Conservation (phyloP, 2,888 invertebrate genomes). For the Meteorus cinctellus region DNA sequence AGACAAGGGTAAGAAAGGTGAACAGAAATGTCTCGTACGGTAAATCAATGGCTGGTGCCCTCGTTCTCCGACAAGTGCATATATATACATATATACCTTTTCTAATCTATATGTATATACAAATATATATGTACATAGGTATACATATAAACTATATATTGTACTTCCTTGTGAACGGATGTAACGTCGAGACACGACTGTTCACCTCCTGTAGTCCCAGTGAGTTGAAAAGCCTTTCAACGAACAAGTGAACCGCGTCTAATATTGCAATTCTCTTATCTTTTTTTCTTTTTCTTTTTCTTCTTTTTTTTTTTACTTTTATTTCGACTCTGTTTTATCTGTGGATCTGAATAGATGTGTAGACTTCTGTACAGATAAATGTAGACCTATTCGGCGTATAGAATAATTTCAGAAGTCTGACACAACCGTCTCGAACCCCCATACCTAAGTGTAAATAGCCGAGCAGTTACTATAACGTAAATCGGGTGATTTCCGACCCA, state of each 20-base stretch:
- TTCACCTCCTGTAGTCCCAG: neutral
- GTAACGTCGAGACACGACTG: conserved; percentile 21
- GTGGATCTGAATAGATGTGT: neutral
- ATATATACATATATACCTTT: conserved; percentile 6
- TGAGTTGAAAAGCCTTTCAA: conserved; percentile 30
- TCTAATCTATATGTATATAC: neutral
- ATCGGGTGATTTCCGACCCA: conserved; percentile 52
- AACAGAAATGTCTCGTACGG: conserved; percentile 43
- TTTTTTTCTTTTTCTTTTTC: neutral
- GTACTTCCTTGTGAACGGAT: conserved; percentile 19
- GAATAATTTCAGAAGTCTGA: neutral
- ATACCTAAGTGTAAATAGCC: conserved; percentile 41
- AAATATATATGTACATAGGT: neutral
- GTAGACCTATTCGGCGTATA: neutral
- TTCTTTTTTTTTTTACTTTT: neutral
- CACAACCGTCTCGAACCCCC: neutral
- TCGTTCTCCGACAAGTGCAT: conserved; percentile 43
- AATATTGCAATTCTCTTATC: conserved; percentile 13
- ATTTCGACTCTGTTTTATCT: neutral
- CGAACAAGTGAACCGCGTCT: conserved; percentile 24
- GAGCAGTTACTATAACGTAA: conserved; percentile 50
- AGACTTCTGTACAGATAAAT: neutral
- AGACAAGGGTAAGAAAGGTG: conserved; percentile 24
- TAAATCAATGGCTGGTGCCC: conserved; percentile 55
- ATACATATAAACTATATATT: neutral